Percentiles rank a stretch among this genome's conserved stretches.
Evolutionary conservation across 1,140 invertebrate species (phyloP).

Genomic region (Paralvinella palmiformis): DNA sequence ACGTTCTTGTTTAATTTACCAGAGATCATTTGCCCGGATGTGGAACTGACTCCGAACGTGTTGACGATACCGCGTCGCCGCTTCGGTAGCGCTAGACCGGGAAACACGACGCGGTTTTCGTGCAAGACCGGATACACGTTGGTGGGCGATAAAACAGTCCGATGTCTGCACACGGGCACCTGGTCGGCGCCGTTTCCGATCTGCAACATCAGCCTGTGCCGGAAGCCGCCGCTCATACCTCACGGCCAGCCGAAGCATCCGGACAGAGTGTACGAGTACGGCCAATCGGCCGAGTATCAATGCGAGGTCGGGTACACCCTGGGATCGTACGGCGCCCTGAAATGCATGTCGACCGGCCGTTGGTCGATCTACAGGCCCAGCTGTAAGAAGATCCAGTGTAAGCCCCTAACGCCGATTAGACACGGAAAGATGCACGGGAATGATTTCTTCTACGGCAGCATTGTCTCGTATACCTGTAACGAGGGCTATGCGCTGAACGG

Average conservation of each 20-base stretch:
- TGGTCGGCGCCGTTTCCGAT: constrained; percentile 37
- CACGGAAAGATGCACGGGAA: constrained; percentile 64
- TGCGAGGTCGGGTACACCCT: constrained; percentile 28
- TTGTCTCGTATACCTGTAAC: constrained; percentile 28
- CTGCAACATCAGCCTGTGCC: constrained; percentile 39
- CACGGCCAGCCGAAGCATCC: neutral
- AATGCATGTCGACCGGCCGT: constrained; percentile 23
- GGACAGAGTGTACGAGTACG: constrained; percentile 23
- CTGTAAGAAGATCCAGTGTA: constrained; percentile 73
- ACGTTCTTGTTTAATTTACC: too few species aligned
- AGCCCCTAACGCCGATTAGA: constrained; percentile 68
- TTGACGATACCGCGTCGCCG: too few species aligned
- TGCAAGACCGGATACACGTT: constrained; percentile 26
- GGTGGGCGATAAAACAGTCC: constrained; percentile 27
- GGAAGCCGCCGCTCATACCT: constrained; percentile 28
- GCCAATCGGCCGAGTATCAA: constrained; percentile 56
- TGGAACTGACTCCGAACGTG: too few species aligned
- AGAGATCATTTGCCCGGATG: too few species aligned
- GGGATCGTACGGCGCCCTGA: constrained; percentile 19
- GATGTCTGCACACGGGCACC: constrained; percentile 34
- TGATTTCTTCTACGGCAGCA: constrained; percentile 61
- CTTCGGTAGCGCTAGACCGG: too few species aligned
- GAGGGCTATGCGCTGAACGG: constrained; percentile 26
- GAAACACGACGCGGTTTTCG: constrained; percentile 20
- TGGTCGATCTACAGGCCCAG: constrained; percentile 33